A percentile compares a stretch with the other conserved stretches of the same genome.
Evolutionary conservation across 2,797 vertebrate genomes (phyloP).

Genomic region (Darevskia nairensis): DNA sequence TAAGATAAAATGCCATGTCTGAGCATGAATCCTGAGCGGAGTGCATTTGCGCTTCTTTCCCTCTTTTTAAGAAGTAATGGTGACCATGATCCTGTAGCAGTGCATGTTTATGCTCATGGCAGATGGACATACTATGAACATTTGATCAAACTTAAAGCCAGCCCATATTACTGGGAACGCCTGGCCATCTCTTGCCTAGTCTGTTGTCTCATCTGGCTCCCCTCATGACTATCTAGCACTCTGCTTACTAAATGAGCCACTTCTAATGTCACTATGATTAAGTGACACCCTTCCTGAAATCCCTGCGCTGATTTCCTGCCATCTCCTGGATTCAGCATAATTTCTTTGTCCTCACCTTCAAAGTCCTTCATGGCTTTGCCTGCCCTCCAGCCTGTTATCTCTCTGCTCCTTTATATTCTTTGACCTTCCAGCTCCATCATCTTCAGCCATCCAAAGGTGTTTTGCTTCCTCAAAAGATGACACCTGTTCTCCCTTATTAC

Average conservation of each 20-base stretch:
- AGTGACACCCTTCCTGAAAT: not conserved
- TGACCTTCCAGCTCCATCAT: not conserved
- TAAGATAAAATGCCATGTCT: not conserved
- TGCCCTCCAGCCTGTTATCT: not conserved
- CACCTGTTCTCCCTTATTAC: not conserved
- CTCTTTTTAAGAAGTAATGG: not conserved
- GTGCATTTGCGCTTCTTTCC: constrained; percentile 7
- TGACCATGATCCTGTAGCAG: not conserved
- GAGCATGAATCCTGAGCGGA: not conserved
- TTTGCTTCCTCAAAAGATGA: not conserved
- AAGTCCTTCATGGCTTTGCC: not conserved
- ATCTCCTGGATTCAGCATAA: too few species aligned
- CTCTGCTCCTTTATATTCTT: not conserved
- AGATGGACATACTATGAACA: constrained; percentile 41
- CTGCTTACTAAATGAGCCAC: not conserved
- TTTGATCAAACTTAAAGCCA: constrained; percentile 19
- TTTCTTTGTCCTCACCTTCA: too few species aligned
- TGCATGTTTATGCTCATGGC: not conserved
- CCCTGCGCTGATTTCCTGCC: too few species aligned
- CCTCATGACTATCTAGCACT: not conserved
- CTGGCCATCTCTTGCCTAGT: not conserved
- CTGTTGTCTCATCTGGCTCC: not conserved
- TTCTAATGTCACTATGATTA: not conserved
- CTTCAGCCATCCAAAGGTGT: not conserved
- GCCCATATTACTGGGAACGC: constrained; percentile 39